Percentiles rank a stretch among this genome's conserved stretches.
Evolutionary conservation across 2,888 invertebrate genomes (phyloP).

Genomic region (Zygothrica quintamaculata): DNA sequence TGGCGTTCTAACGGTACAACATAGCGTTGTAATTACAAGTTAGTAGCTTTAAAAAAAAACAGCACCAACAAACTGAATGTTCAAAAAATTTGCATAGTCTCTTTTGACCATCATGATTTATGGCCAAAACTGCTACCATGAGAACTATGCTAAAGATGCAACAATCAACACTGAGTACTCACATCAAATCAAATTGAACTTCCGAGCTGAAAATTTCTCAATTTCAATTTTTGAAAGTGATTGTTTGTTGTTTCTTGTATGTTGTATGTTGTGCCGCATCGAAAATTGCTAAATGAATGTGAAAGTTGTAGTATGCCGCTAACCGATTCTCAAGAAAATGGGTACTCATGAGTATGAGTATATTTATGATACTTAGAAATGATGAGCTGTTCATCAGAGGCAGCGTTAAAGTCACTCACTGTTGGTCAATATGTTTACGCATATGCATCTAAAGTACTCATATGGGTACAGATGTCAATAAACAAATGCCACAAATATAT

Average conservation of each 20-base stretch:
- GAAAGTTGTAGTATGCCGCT: conserved; percentile 58
- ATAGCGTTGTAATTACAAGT: conserved; percentile 64
- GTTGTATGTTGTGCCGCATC: conserved; percentile 33
- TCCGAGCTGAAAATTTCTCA: conserved; percentile 31
- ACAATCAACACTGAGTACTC: conserved; percentile 13
- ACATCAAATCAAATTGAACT: conserved; percentile 39
- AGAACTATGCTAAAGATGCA: conserved; percentile 56
- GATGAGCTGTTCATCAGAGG: conserved; percentile 4
- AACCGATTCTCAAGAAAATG: conserved; percentile 25
- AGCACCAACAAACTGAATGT: conserved; percentile 11
- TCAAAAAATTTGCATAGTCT: conserved; percentile 51
- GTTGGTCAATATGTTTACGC: conserved; percentile 11
- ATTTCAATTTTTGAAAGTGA: conserved; percentile 65
- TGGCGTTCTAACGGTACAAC: conserved; percentile 55
- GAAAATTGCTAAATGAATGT: conserved; percentile 66
- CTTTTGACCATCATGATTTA: conserved; percentile 28
- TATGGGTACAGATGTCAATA: too few relatives aligned
- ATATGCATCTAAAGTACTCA: conserved; percentile 18
- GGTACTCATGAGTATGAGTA: conserved; percentile 24
- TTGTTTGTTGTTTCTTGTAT: too few relatives aligned
- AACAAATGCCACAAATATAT: conserved; percentile 49
- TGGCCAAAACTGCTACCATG: conserved; percentile 35
- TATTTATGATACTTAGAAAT: conserved; percentile 34
- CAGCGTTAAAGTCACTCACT: conserved; percentile 29
- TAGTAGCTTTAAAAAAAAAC: conserved; percentile 51